Percentiles rank a stretch among this genome's conserved stretches.
phyloP scores from a whole-genome alignment of 2,797 vertebrate genomes.

The Rachycentron canadum region DNA sequence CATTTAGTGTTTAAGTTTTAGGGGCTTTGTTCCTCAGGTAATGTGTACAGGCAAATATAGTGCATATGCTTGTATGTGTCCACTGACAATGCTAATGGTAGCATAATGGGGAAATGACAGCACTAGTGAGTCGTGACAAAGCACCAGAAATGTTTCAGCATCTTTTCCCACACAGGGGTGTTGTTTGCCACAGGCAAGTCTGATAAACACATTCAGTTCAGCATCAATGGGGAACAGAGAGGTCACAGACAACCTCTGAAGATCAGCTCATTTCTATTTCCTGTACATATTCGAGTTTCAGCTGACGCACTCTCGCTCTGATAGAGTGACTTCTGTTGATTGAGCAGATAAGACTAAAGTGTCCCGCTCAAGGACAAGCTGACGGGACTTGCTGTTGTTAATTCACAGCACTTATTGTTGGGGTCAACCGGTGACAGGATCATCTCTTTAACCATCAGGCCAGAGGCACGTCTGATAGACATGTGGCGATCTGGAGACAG shows the following conservation, averaged over 20 bases:
- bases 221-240: slow-evolving; percentile 2
- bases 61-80: slow-evolving; percentile 5
- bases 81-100: not conserved
- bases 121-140: slow-evolving; percentile 14
- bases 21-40: not conserved
- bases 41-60: not conserved
- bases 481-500: slow-evolving; percentile 37
- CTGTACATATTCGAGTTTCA: slow-evolving; percentile 11
- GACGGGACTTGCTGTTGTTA: slow-evolving; percentile 33
- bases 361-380: slow-evolving; percentile 45
- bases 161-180: slow-evolving; percentile 17
- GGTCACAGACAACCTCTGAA: slow-evolving; percentile 28
- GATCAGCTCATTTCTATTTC: slow-evolving; percentile 50
- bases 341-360: slow-evolving; percentile 21
- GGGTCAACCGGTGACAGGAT: slow-evolving; percentile 26
- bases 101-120: slow-evolving; percentile 15
- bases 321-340: slow-evolving; percentile 30
- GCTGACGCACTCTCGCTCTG: not conserved
- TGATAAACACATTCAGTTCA: slow-evolving; percentile 44
- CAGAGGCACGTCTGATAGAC: slow-evolving; percentile 41
- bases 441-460: slow-evolving; percentile 42
- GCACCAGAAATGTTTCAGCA: not conserved
- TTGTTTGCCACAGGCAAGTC: slow-evolving; percentile 40
- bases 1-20: not conserved
- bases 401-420: slow-evolving; percentile 36